phyloP scores from a whole-genome alignment of 1,140 invertebrate species.

The Eumeta japonica region DNA sequence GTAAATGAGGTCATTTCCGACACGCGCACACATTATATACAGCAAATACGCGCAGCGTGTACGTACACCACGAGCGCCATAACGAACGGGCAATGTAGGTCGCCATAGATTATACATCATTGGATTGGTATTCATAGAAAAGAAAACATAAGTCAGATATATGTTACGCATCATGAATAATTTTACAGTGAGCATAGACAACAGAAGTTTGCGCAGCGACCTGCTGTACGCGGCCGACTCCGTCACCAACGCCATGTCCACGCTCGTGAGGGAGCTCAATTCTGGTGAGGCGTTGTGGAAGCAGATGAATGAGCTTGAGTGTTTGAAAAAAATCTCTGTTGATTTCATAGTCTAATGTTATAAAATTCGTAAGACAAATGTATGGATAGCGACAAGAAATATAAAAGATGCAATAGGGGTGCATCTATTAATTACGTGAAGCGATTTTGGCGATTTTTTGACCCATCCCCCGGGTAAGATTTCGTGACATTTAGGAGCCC shows the following conservation, averaged over 20 bases:
- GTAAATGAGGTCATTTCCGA: too few species aligned
- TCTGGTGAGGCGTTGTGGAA: slow-evolving; percentile 67
- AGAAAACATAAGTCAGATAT: neutral
- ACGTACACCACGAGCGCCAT: too few species aligned
- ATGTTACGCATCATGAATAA: slow-evolving; percentile 4
- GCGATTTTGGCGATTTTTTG: too few species aligned
- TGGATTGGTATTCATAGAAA: too few species aligned
- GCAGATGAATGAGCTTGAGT: slow-evolving; percentile 4
- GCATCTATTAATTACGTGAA: too few species aligned
- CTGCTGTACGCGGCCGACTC: slow-evolving; percentile 90
- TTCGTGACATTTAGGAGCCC: neutral
- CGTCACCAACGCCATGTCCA: slow-evolving; percentile 95
- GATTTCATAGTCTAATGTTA: neutral
- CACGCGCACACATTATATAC: too few species aligned
- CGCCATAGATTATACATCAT: too few species aligned
- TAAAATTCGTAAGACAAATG: neutral
- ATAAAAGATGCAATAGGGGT: neutral
- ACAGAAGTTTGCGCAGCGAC: slow-evolving; percentile 76
- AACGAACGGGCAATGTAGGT: neutral
- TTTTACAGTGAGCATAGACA: slow-evolving; percentile 52
- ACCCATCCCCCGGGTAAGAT: neutral
- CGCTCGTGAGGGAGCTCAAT: slow-evolving; percentile 90
- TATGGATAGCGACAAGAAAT: neutral
- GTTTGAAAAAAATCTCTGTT: neutral
- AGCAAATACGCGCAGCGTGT: too few species aligned